These are phyloP conservation scores for Sogatella furcifera DNA, from an alignment of 1,140 invertebrate genomes.

Conservation along the genomic window DNA sequence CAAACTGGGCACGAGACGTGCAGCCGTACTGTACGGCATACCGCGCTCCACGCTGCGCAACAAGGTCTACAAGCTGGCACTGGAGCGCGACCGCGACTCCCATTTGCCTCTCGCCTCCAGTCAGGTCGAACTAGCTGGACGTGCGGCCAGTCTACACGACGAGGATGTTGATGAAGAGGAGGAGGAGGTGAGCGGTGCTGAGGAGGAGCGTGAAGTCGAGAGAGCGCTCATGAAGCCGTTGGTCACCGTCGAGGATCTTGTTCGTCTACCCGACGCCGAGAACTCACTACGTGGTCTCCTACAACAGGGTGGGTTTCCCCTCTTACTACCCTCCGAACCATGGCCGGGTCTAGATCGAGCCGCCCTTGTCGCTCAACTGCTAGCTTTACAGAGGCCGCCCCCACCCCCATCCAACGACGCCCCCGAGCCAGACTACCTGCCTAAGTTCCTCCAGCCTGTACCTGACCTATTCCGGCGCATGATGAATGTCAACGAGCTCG, in stretches of 20 bases:
- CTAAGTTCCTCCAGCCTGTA: constrained; percentile 18
- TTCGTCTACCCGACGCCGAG: constrained; percentile 42
- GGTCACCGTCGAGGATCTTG: constrained; percentile 46
- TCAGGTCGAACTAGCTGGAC: constrained; percentile 9
- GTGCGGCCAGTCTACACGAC: constrained; percentile 7
- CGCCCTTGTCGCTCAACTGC: constrained; percentile 42
- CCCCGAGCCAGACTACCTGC: constrained; percentile 15
- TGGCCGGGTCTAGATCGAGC: constrained; percentile 42
- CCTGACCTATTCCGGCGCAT: constrained; percentile 24
- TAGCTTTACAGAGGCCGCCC: constrained; percentile 15
- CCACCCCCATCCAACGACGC: not conserved
- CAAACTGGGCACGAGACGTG: constrained; percentile 79
- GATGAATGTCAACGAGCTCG: constrained; percentile 22
- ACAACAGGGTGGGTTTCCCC: constrained; percentile 33
- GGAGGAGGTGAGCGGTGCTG: constrained; percentile 48
- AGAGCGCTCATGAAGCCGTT: constrained; percentile 44
- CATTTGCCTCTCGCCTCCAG: constrained; percentile 33
- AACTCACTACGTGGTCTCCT: constrained; percentile 42
- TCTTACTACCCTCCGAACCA: constrained; percentile 11
- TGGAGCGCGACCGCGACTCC: constrained; percentile 52
- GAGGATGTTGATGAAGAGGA: constrained; percentile 30
- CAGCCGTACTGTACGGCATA: constrained; percentile 89
- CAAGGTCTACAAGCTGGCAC: constrained; percentile 82
- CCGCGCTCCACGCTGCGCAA: constrained; percentile 89
- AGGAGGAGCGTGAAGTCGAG: constrained; percentile 51